Conservation (phyloP, 2,113 vertebrate genomes). For the Cichladusa arquata region DNA sequence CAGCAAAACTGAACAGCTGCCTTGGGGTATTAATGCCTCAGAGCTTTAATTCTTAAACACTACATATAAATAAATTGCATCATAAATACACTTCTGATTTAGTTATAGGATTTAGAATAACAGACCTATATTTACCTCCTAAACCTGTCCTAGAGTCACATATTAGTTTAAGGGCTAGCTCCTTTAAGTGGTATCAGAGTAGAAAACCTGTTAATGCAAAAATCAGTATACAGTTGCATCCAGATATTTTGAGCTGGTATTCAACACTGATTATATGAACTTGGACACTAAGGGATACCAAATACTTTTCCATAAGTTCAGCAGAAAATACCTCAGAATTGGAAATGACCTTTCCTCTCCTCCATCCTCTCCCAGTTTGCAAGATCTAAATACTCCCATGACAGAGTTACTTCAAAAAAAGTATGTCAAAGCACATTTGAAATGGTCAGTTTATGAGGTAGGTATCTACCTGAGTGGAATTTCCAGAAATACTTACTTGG, state of each 20-base stretch:
- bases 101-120: background rate
- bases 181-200: background rate
- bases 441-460: background rate
- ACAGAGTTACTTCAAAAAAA: background rate
- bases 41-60: constrained; percentile 7
- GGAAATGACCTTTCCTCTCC: background rate
- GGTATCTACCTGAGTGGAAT: background rate
- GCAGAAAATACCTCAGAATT: background rate
- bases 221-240: background rate
- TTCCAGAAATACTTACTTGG: constrained; percentile 3
- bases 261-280: background rate
- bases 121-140: background rate
- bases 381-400: background rate
- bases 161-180: background rate
- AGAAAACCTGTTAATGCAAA: background rate
- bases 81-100: background rate
- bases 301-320: background rate
- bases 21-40: background rate
- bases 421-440: background rate
- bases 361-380: background rate
- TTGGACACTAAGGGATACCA: background rate
- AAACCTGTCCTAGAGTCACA: background rate
- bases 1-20: constrained; percentile 17
- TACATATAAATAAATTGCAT: background rate
- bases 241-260: background rate